These are phyloP conservation scores for Albula goreensis DNA, from an alignment of 2,113 vertebrate genomes.

Conservation along the genomic window DNA sequence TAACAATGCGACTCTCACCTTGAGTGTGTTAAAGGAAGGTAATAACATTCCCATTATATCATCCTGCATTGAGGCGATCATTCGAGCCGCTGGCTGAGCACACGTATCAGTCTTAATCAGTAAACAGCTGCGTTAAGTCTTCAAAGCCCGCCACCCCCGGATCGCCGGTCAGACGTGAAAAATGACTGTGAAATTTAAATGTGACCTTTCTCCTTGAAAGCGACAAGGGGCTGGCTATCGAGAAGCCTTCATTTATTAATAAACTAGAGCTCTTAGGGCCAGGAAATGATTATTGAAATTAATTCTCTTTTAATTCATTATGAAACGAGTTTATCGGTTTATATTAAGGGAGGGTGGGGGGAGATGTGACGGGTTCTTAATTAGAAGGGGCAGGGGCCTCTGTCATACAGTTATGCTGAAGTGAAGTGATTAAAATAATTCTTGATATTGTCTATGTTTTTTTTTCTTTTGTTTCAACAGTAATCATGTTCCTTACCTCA, in stretches of 20 bases:
- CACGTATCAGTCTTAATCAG: constrained; percentile 49
- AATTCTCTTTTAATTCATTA: constrained; percentile 46
- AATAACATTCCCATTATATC: background rate
- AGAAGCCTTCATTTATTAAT: constrained; percentile 41
- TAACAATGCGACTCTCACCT: constrained; percentile 16
- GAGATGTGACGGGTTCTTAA: constrained; percentile 36
- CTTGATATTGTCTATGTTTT: background rate
- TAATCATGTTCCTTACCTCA: background rate
- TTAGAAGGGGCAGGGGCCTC: constrained; percentile 32
- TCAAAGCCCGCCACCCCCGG: constrained; percentile 29
- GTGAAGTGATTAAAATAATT: constrained; percentile 39
- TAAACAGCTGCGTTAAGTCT: constrained; percentile 40
- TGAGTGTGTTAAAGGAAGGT: background rate
- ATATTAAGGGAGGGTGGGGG: constrained; percentile 34
- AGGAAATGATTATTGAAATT: constrained; percentile 41
- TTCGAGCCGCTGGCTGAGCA: background rate
- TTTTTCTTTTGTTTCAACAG: background rate
- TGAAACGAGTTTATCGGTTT: constrained; percentile 30
- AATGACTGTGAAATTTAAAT: constrained; percentile 37
- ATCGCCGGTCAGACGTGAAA: constrained; percentile 31
- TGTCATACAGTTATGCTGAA: constrained; percentile 15
- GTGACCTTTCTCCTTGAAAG: constrained; percentile 48
- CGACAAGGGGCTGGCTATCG: constrained; percentile 23
- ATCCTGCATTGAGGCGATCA: background rate
- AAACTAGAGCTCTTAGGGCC: constrained; percentile 21